Conservation (phyloP, 2,888 invertebrate species). For the Mesopsocus fuscifrons region DNA sequence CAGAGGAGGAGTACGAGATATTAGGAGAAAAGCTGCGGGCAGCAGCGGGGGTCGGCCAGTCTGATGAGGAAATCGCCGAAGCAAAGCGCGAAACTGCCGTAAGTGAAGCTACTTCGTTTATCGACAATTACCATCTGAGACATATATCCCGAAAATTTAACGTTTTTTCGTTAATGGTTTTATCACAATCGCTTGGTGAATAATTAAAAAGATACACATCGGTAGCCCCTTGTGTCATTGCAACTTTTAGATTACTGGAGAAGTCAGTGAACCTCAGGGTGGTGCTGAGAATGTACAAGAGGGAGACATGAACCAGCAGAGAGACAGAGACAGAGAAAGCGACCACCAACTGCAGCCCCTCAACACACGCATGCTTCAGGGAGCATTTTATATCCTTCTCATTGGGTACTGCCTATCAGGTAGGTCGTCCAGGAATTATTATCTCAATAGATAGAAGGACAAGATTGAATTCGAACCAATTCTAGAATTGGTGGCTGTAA, state of each 20-base stretch:
- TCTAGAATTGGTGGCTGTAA: too few species aligned
- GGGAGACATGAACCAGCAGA: background rate
- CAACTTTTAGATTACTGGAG: constrained; percentile 14
- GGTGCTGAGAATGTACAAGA: constrained; percentile 3
- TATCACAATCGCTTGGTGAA: too few species aligned
- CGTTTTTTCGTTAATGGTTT: background rate
- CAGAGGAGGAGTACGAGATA: constrained; percentile 52
- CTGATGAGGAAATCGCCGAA: constrained; percentile 22
- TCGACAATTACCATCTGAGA: background rate
- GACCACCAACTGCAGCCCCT: constrained; percentile 33
- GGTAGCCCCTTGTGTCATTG: too few species aligned
- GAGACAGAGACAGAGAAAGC: constrained; percentile 15
- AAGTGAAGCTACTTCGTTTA: constrained; percentile 12
- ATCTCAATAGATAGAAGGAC: too few species aligned
- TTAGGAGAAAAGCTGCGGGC: constrained; percentile 36
- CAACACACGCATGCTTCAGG: constrained; percentile 48
- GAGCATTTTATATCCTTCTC: constrained; percentile 48
- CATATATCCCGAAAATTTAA: background rate
- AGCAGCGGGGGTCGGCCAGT: constrained; percentile 23
- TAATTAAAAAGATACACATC: too few species aligned
- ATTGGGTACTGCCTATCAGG: constrained; percentile 43
- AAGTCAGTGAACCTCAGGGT: constrained; percentile 10
- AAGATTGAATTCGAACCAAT: too few species aligned
- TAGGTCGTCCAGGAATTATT: too few species aligned
- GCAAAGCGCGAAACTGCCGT: constrained; percentile 14